Evolutionary conservation across 2,888 invertebrate species (phyloP).

Genomic region (Parnassius glacialis): DNA sequence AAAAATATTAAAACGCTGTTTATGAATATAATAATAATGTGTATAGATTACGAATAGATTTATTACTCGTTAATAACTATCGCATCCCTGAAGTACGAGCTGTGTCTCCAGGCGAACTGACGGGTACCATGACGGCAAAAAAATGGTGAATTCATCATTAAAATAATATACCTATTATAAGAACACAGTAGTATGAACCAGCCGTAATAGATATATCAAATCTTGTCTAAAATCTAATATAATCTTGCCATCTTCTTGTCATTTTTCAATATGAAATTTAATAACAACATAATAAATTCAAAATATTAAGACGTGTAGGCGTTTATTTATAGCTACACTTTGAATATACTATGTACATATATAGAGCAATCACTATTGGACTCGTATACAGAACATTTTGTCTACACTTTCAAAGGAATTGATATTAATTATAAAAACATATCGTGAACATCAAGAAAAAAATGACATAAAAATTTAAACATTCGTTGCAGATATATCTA

Average conservation of each 20-base stretch:
- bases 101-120: constrained; percentile 97
- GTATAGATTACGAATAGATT: constrained; percentile 76
- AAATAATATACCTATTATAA: constrained; percentile 37
- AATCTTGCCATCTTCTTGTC: not conserved
- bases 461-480: not conserved
- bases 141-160: constrained; percentile 66
- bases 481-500: constrained; percentile 18
- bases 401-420: too few species aligned
- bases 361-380: too few species aligned
- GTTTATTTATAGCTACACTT: not conserved
- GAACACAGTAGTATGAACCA: constrained; percentile 26
- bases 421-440: too few species aligned
- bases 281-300: not conserved
- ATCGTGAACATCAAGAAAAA: too few species aligned
- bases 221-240: not conserved
- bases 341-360: too few species aligned
- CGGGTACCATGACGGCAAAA: constrained; percentile 65
- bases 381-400: too few species aligned
- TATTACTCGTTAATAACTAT: constrained; percentile 93
- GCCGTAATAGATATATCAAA: constrained; percentile 26
- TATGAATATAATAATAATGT: constrained; percentile 68
- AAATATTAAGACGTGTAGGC: not conserved
- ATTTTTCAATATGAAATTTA: not conserved
- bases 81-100: constrained; percentile 98
- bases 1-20: constrained; percentile 60